Evolutionary conservation across 2,888 invertebrate species (phyloP), one percentile per base, ranked within the genome.

Genomic region (Aethes cnicana): DNA sequence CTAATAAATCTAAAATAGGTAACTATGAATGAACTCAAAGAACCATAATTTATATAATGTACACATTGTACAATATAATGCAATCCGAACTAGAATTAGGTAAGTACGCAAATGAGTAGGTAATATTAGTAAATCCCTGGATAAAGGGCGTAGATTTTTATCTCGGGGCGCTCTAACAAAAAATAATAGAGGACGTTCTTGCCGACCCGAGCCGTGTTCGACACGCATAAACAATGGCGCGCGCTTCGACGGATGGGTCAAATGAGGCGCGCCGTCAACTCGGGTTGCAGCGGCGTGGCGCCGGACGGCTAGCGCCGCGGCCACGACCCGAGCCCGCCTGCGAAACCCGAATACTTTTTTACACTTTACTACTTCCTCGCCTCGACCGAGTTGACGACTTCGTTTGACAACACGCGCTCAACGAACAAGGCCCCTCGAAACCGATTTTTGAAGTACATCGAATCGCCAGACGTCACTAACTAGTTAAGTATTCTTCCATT

Each of bases 211-310:
- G 62, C 72, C 69, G 74, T 75, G 77, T 78, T 76, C 71, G 72
- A 77, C 76, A 77, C 69, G 75, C 72, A 76, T 76, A 75, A 83
- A 84, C 85, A 84, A 81, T 81, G 74, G 77, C 72, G 74, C 69
- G 73, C 73, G 78, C 72, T 66, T 74, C 71, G 72, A 64, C 73
- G 71, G 77, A 72, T 69, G 81, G 77, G 77, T 83, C 82, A 87
- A 86, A 88, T 82, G 85, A 84, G 81, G 77, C 87, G 82, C 78
- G 69, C 71, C 82, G 79, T 77, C 77, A 76, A 77, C 74, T 87
- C 86, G 76, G 82, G 78, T 88, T 87, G 81, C 87, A 83, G 68
- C 77, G 72, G 56, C 69, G 72, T 81, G 86, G 87, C 86, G 87
- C 86, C 86, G 73, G 41, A 18, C 41, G 37, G 50, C 30, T 44